Base-by-base conservation (phyloP, 2,113 vertebrate species). In the Amblyornis subalaris region DNA sequence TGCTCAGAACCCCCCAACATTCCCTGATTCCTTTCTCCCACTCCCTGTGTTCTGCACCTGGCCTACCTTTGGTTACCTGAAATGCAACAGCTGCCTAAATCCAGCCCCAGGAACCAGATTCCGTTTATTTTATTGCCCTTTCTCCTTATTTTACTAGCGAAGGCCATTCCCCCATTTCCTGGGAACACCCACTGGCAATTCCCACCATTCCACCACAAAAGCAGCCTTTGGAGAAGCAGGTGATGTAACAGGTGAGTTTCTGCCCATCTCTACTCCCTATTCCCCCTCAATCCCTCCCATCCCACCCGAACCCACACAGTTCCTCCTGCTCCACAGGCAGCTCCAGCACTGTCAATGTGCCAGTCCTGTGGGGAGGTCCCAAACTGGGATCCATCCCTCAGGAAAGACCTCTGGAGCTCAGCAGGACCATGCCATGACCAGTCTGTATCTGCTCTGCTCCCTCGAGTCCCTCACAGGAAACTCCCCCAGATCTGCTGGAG, bases 301-400 rank as follows among this genome's bases (percentile, higher is more conserved):
- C 50, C 21, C 50, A 35, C 33, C 55, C 22, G 29, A 14, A 28
- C 1, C 73, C 5, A 1, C 26, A 28, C 1, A 7, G 44, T 18
- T 45, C 44, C 44, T 38, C 36, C 36, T 38, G 36, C 36, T 38
- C 58, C 24, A 9, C 9, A 0, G n/a, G 1, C 40, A 7, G 58
- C 54, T 51, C 33, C 20, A 6, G 6, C 5, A 9, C 20, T 2
- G 24, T 28, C 9, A 15, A 3, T 0, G 1, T 4, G 14, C 33
- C 36, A 9, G 24, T 2, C 47, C 23, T 51, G 44, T 1, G 7
- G 45, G 14, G 36, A 25, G 42, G n/a, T 9, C 45, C 69, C 66
- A 33, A 3, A 31, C 0, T 3, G 22, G 55, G 38, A 24, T 23
- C 38, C 17, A 21, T 8, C 50, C 69, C 45, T 58, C 26, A 48